phyloP scores from a whole-genome alignment of 1,140 invertebrate genomes.

The Drosophila biarmipes region DNA sequence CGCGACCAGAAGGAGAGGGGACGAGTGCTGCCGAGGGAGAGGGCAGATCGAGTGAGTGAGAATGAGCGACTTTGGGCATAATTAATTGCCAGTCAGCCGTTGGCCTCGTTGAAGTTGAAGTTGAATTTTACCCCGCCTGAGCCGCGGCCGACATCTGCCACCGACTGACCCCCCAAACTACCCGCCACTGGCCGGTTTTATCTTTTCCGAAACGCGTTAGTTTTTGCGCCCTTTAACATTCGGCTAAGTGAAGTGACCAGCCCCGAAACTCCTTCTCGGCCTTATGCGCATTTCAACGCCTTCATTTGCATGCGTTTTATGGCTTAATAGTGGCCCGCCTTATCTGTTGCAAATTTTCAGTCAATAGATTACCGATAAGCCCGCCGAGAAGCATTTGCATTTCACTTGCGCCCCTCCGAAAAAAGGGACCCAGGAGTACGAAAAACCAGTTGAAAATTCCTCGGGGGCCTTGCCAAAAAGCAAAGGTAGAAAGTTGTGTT shows the following conservation, averaged over 20 bases:
- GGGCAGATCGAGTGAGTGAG: slow-evolving; percentile 33
- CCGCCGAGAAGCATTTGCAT: slow-evolving; percentile 61
- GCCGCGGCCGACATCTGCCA: slow-evolving; percentile 46
- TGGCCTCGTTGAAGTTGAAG: slow-evolving; percentile 60
- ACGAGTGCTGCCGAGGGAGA: background rate
- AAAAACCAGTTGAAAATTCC: slow-evolving; percentile 49
- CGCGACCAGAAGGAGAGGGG: slow-evolving; percentile 44
- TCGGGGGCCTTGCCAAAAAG: slow-evolving; percentile 25
- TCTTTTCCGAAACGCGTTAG: slow-evolving; percentile 74
- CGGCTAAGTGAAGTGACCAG: slow-evolving; percentile 39
- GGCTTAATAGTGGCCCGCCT: slow-evolving; percentile 73
- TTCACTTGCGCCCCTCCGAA: slow-evolving; percentile 62
- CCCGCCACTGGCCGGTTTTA: slow-evolving; percentile 33
- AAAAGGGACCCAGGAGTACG: slow-evolving; percentile 19
- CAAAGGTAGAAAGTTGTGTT: slow-evolving; percentile 60
- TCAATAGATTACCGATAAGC: slow-evolving; percentile 75
- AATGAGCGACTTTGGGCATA: slow-evolving; percentile 69
- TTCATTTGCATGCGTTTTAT: slow-evolving; percentile 84
- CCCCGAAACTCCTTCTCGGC: slow-evolving; percentile 23
- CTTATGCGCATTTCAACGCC: slow-evolving; percentile 80
- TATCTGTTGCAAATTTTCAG: slow-evolving; percentile 69
- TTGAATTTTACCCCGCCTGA: slow-evolving; percentile 53
- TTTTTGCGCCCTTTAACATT: slow-evolving; percentile 77
- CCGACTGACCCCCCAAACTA: slow-evolving; percentile 19
- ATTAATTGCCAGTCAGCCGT: slow-evolving; percentile 81